A percentile compares a stretch with the other conserved stretches of the same genome.
Conservation (phyloP, 2,797 vertebrate genomes). For the Phataginus tricuspis region DNA sequence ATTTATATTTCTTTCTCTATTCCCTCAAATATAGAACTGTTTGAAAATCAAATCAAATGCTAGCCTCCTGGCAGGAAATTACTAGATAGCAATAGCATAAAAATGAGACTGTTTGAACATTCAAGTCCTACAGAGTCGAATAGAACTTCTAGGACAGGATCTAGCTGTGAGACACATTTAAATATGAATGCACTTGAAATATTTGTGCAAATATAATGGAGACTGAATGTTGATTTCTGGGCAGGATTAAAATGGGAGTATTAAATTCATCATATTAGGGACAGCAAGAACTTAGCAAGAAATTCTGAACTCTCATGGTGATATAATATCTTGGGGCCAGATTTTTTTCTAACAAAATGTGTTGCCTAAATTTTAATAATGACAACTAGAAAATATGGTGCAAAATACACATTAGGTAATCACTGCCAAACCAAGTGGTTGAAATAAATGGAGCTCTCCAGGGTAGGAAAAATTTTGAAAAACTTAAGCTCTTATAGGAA, state of each 20-base stretch:
- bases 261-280: neutral
- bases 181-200: neutral
- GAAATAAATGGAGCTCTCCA: neutral
- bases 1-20: neutral
- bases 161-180: neutral
- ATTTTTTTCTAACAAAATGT: neutral
- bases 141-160: neutral
- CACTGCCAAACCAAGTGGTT: neutral
- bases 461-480: neutral
- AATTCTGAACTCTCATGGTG: neutral
- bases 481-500: neutral
- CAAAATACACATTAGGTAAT: neutral
- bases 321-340: neutral
- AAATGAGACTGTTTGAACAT: slow-evolving; percentile 29
- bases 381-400: neutral
- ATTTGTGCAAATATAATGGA: neutral
- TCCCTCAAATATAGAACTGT: neutral
- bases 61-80: neutral
- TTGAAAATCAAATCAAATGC: slow-evolving; percentile 8
- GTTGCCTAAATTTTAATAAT: neutral
- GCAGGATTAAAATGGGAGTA: neutral
- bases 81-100: neutral
- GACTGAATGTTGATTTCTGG: neutral
- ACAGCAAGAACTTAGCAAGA: neutral
- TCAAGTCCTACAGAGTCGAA: neutral